Base-by-base conservation (phyloP, 1,140 invertebrate genomes). In the Drosophila nigrodunni region DNA sequence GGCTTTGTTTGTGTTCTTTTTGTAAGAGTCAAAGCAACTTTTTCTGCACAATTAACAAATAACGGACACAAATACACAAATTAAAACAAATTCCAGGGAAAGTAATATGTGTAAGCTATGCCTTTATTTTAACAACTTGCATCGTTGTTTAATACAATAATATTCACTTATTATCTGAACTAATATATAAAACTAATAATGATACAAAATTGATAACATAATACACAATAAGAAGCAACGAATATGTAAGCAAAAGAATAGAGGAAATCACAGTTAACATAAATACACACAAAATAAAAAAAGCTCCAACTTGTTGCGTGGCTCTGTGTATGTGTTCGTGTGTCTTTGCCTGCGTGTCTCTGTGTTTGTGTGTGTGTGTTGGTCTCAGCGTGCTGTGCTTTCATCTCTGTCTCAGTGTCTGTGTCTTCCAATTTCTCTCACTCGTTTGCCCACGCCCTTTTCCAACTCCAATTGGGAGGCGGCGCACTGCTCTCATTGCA, bases 401-500 rank as follows among this genome's bases (percentile, higher is more conserved):
- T 62, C 66, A 74, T 70, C 66, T 74, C 43, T 69, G 72, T 74
- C 41, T 55, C 57, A 47, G 68, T 65, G n/a, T 67, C 57, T 55
- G 68, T 65, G n/a, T 67, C 54, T 65, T 75, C 67, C 73, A 75
- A 75, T 58, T 72, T 58, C 73, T 75, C 68, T 75, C 68, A 75
- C 73, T 71, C 73, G 68, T 71, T 75, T 73, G 54, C 43, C 35
- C 47, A 61, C 71, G 55, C 64, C 58, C 61, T 57, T 30, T 41
- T 61, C 80, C 50, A 68, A 71, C 69, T 74, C 74, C 74, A 65
- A 57, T 62, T 74, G 52, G 46, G 43, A 55, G 60, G 65, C 74
- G 57, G 61, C 74, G 58, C 47, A 58, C 37, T 62, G 67, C 50
- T 49, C 58, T 89, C 77, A 92, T 77, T 92, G 78, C 60, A 92